Base-by-base conservation (phyloP, 1,140 invertebrate genomes). In the Nasonia vitripennis region DNA sequence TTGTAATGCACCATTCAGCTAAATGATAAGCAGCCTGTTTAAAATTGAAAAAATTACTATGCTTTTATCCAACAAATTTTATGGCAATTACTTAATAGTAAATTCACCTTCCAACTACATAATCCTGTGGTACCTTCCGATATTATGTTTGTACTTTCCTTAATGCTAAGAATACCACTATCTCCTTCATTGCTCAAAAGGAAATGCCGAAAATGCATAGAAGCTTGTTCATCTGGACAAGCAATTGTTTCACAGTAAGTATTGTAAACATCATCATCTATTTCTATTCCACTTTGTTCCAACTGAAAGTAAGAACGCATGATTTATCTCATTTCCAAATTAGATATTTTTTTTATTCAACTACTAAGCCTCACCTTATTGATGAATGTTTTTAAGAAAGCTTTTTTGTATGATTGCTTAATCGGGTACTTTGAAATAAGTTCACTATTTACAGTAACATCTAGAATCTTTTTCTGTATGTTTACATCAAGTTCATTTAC, bases 121-220 rank as follows among this genome's bases (percentile, higher is more conserved):
- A 95, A 91, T 79, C 95, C 95, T 81, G 94, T 95, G 48, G 94
- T 95, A 51, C 94, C 94, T 82, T 94, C 88, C 0, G 94, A 95
- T 87, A 95, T 94, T 34, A 95, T 90, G 87, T 91, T 93, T 70
- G 90, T 91, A 87, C 93, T 95, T 88, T 95, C 95, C 84, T 93
- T 89, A 67, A 95, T 89, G 45, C 90, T 94, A 55, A 95, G 88
- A 51, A 87, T 89, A 77, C 87, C 84, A 27, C 71, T 78, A 9
- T 80, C 84, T 45, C 82, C 82, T 41, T 88, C 48, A 73, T 90
- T 78, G 80, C 90, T 88, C 37, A 94, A 84, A 82, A 91, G 51
- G 88, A 94, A 95, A 89, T 95, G 94, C 78, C 93, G 92, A 89
- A 93, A 94, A 90, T 92, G 91, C 45, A 87, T 89, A 74, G 80